Base-by-base conservation (phyloP, 2,888 invertebrate species). In the Perizoma flavofasciatum region DNA sequence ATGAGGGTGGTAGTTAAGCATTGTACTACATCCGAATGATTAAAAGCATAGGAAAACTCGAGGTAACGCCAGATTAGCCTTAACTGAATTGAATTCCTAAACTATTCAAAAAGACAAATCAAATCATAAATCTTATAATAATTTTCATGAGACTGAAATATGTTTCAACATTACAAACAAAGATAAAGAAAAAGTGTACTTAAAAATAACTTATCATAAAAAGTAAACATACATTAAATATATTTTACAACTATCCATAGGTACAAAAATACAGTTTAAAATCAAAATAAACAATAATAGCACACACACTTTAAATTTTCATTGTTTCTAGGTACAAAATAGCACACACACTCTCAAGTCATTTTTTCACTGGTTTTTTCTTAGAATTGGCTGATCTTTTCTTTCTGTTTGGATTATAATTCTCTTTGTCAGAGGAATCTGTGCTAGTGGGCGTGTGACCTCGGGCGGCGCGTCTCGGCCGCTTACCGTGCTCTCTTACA, bases 351-450 rank as follows among this genome's bases (percentile, higher is more conserved):
- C 48, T 40, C n/a, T 33, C 40, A 49, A 10, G n/a, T 72, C 32
- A 74, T 66, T 78, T 74, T 66, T 81, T 82, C 9, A 65, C 63
- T 61, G 55, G 52, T 65, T 73, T 74, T 69, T 81, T 80, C 67
- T 78, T 78, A 55, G 60, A 61, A 61, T 54, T 59, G 48, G 50
- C 51, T 44, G 58, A 9, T 59, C 64, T 82, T 66, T 81, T 88
- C 43, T 61, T 66, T 72, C 78, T 81, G 56, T 90, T 89, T 8
- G 91, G 91, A 70, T 91, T 85, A 63, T 75, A 81, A 68, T 92
- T 92, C 73, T 92, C 91, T 71, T 91, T 91, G 44, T 91, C 89
- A 2, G 91, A 91, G 8, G 91, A 92, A 69, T 90, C 83, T 1
- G 83, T 85, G 67, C 90, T 90, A 44, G 77, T 78, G 0, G 89